Conservation (phyloP, 2,797 vertebrate species). For the Hypotaenidia okinawae region DNA sequence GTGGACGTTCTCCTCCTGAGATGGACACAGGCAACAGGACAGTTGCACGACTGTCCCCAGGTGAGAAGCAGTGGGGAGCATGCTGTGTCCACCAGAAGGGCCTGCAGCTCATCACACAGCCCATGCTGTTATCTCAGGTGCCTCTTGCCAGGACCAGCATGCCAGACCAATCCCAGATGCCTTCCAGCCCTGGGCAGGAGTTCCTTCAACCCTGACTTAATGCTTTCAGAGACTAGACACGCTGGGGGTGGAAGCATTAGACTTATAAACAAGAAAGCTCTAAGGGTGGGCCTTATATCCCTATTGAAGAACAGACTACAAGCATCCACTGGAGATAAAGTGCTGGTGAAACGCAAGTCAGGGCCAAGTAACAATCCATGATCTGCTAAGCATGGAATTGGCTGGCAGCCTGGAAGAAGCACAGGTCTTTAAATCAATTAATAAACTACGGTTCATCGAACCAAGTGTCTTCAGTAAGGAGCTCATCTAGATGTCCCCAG, state of each 20-base stretch:
- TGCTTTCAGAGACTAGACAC: accelerated
- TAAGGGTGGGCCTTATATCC: background rate
- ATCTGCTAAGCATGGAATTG: background rate
- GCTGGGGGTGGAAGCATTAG: background rate
- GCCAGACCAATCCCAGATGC: background rate
- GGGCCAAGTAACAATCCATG: background rate
- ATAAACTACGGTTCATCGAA: slow-evolving; percentile 34
- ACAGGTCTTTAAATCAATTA: slow-evolving; percentile 27
- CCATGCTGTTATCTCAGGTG: background rate
- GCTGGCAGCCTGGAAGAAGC: slow-evolving; percentile 22
- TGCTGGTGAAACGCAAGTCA: background rate
- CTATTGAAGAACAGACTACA: background rate
- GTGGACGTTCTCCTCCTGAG: accelerated
- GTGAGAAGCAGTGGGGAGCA: accelerated
- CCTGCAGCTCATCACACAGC: background rate
- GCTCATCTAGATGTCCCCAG: background rate
- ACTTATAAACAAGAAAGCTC: background rate
- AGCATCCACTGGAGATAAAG: background rate
- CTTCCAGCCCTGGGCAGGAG: background rate
- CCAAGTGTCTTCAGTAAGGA: background rate
- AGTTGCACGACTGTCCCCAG: background rate
- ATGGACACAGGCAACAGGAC: background rate
- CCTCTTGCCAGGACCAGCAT: background rate
- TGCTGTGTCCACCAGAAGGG: background rate
- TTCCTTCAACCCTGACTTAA: background rate